These are phyloP conservation scores for Wiebesia pumilae DNA, from an alignment of 1,140 invertebrate species.

Conservation along the genomic window DNA sequence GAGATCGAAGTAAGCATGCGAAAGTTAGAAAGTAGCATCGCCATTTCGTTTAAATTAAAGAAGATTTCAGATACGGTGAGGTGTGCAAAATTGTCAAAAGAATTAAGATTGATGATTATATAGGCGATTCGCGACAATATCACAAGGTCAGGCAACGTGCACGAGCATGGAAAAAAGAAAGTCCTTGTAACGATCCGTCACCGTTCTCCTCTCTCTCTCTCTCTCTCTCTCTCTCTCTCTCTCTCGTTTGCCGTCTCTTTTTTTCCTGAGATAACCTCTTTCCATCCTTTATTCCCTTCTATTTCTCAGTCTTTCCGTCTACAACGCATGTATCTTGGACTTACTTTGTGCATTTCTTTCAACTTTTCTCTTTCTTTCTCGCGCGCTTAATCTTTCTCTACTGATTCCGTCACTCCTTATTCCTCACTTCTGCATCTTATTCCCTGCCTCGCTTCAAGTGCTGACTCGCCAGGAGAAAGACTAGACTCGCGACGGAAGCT, in stretches of 20 bases:
- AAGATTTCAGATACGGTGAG: neutral
- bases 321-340: neutral
- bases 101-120: slow-evolving; percentile 46
- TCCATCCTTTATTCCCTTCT: slow-evolving; percentile 21
- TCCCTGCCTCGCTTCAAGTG: slow-evolving; percentile 20
- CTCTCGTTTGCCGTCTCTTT: neutral
- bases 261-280: neutral
- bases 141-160: neutral
- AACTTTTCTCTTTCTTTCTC: neutral
- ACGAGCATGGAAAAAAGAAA: slow-evolving; percentile 32
- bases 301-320: neutral
- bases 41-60: neutral
- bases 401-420: neutral
- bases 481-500: slow-evolving; percentile 18
- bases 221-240: slow-evolving; percentile 9
- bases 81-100: slow-evolving; percentile 35
- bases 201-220: slow-evolving; percentile 52
- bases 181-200: slow-evolving; percentile 60
- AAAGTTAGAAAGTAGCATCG: neutral
- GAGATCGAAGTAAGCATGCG: too few species aligned
- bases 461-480: slow-evolving; percentile 31
- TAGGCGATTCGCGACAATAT: neutral
- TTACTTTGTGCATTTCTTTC: slow-evolving; percentile 25
- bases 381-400: neutral
- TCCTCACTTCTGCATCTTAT: neutral